Base-by-base conservation (phyloP, 2,888 invertebrate species). In the Thereva nobilitata region DNA sequence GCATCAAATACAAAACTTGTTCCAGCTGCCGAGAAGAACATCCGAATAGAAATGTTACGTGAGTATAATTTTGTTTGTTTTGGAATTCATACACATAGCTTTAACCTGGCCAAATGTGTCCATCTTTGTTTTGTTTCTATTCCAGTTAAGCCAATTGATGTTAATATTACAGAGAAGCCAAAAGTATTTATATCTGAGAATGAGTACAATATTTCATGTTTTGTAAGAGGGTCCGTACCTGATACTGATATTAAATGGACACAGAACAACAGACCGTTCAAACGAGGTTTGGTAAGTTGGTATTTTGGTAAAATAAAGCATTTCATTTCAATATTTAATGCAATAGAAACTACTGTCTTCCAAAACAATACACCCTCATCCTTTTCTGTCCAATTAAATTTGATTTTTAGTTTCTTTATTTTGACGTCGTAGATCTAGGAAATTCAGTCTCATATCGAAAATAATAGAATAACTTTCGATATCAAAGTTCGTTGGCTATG, bases 1-100 rank as follows among this genome's bases (percentile, higher is more conserved):
- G 93, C 93, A 8, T 88, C 90, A 67, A 94, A 94, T 79, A 93
- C 93, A 52, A 91, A 93, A 79, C 86, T 93, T 69, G 91, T 91
- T 78, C 87, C 89, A 77, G 92, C 94, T 1, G 86, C 89, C 66
- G 92, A 93, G 80, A 89, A 90, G 78, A 89, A 88, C 71, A 90
- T 93, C 73, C 86, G 91, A 74, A 84, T 93, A 74, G 93, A 93
- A 79, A 87, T 94, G 84, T 86, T 91, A 77, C 82, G 93, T 93
- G 81, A 89, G 92, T 89, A 73, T 40, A 41, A 23, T 50, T 7
- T 5, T 50, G 2, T 50, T 50, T 50, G 8, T 23, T 35, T 2
- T 44, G 1, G 44, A 44, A 44, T 2, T 23, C 23, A 2, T 44
- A 44, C 44, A 44, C 3, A 44, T n/a, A n/a, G n/a, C 44, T 44